Evolutionary conservation across 2,113 vertebrate genomes (phyloP), one percentile per base, ranked within the genome.

Genomic region (Butastur rufipennis): DNA sequence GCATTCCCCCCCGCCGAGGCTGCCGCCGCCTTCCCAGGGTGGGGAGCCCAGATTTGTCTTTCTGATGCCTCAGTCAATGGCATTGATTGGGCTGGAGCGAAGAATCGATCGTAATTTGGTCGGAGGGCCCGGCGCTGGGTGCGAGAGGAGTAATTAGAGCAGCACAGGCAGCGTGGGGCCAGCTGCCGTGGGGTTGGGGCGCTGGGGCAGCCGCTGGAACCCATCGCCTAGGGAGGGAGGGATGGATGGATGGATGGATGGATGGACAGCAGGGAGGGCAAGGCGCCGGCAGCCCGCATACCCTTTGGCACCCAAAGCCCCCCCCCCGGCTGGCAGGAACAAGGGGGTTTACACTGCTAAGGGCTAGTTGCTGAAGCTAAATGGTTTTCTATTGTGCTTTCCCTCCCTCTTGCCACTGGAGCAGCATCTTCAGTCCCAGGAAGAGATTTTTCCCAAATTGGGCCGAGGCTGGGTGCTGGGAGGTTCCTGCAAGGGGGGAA

Each of bases 21-120:
- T 29, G 31, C 36, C 2, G 9, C 43, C 12, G 10, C 58, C 72
- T 82, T 95, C 73, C 55, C 5, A 22, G 65, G 89, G 74, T 13
- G 61, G 56, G 63, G 73, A 93, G 91, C 74, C 73, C 31, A 86
- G 91, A 88, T 98, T 97, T 94, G 79, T 98, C 97, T 97, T 98
- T 94, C 95, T 95, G 95, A 92, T 96, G 97, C 82, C 95, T 88
- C 73, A 86, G 96, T 98, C 97, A 27, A 98, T 98, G 96, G 43
- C 86, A 98, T 98, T 66, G 98, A 98, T 96, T 45, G 63, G 93
- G 96, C 71, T 96, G 92, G 92, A 98, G 97, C 27, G 56, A 90
- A 74, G 84, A 85, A 98, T 98, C 97, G 61, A 98, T 98, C 26
- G 87, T 97, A 98, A 98, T 98, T 98, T 95, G 96, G 95, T 98